These are phyloP conservation scores for Musca vetustissima DNA, from an alignment of 1,140 invertebrate species.

Conservation along the genomic window DNA sequence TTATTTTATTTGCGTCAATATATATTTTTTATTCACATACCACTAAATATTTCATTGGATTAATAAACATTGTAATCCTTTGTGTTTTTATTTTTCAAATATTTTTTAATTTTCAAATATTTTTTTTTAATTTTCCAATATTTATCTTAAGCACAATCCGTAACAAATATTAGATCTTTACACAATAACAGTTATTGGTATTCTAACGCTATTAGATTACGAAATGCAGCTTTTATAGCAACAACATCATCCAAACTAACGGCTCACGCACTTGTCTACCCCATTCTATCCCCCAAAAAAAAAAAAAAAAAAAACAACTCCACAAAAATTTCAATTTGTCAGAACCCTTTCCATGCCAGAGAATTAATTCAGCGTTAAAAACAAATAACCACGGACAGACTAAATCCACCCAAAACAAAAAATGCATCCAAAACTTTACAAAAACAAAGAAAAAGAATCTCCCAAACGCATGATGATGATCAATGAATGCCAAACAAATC, in stretches of 20 bases:
- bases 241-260: too few species aligned
- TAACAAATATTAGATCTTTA: neutral
- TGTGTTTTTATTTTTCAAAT: neutral
- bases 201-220: slow-evolving; percentile 17
- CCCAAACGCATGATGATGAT: too few species aligned
- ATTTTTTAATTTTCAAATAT: neutral
- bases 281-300: too few species aligned
- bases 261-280: neutral
- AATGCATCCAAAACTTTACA: too few species aligned
- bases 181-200: neutral
- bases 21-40: slow-evolving; percentile 14
- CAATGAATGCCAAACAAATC: too few species aligned
- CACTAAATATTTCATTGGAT: slow-evolving; percentile 18
- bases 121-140: neutral
- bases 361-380: slow-evolving; percentile 25
- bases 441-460: too few species aligned
- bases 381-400: neutral
- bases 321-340: neutral
- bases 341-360: slow-evolving; percentile 11
- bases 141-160: neutral
- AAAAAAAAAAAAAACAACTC: too few species aligned
- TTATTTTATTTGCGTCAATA: too few species aligned
- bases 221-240: neutral
- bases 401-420: neutral
- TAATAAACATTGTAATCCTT: neutral